These are phyloP conservation scores for Tautogolabrus adspersus DNA, from an alignment of 2,113 vertebrate species.

Conservation along the genomic window DNA sequence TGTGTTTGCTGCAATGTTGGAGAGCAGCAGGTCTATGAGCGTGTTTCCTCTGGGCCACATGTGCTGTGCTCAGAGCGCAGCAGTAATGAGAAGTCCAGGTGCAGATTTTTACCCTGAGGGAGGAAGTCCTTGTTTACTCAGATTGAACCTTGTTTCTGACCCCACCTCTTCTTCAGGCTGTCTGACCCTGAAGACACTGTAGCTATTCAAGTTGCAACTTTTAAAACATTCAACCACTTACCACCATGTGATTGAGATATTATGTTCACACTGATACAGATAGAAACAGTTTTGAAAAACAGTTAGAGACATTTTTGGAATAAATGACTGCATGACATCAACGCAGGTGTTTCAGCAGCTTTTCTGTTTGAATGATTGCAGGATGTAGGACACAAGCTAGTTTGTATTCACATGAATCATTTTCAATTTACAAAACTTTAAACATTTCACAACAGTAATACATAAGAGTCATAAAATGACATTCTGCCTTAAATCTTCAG, in stretches of 20 bases:
- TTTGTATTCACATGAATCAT: background rate
- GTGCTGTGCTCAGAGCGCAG: conserved; percentile 43
- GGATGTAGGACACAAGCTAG: background rate
- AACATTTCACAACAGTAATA: background rate
- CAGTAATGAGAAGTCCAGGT: conserved; percentile 77
- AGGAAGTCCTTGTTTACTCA: conserved; percentile 78
- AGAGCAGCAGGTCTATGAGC: conserved; percentile 55
- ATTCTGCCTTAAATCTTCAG: background rate
- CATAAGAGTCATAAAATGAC: background rate
- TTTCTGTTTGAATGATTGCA: conserved; percentile 1
- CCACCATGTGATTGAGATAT: background rate
- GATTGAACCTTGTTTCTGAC: conserved; percentile 63
- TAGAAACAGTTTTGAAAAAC: background rate
- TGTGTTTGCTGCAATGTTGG: conserved; percentile 48
- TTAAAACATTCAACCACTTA: background rate
- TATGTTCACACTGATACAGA: background rate
- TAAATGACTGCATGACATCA: conserved; percentile 11
- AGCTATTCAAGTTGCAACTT: background rate
- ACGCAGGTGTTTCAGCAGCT: conserved; percentile 21
- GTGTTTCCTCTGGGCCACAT: conserved; percentile 75
- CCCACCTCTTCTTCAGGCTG: conserved; percentile 19
- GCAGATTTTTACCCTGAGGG: conserved; percentile 66
- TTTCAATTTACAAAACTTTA: background rate
- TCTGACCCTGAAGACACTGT: conserved; percentile 20
- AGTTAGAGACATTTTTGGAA: background rate